phyloP scores from a whole-genome alignment of 2,797 vertebrate species.

The Pseudocheirus occidentalis region DNA sequence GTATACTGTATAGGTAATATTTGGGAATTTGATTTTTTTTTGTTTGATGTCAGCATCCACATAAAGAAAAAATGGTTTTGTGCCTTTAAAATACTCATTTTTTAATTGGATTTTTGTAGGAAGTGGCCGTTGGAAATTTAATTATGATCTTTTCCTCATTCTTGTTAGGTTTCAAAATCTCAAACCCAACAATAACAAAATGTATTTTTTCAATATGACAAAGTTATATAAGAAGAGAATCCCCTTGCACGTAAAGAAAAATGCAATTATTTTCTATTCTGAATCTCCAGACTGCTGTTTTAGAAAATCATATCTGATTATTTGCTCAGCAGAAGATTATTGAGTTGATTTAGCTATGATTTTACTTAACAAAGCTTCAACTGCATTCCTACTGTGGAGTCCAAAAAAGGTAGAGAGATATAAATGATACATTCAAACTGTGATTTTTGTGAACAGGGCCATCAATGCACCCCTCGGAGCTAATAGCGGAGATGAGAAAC shows the following conservation, averaged over 20 bases:
- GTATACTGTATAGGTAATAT: neutral
- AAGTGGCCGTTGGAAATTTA: slow-evolving; percentile 63
- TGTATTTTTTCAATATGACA: slow-evolving; percentile 87
- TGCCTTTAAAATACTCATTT: slow-evolving; percentile 51
- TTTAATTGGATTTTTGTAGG: slow-evolving; percentile 56
- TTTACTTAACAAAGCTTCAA: slow-evolving; percentile 99
- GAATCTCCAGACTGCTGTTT: slow-evolving; percentile 95
- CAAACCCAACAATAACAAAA: slow-evolving; percentile 87
- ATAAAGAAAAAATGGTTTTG: slow-evolving; percentile 35
- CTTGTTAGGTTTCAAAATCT: slow-evolving; percentile 79
- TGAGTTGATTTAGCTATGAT: slow-evolving; percentile 98
- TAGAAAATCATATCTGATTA: slow-evolving; percentile 98
- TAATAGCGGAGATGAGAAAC: slow-evolving; percentile 99
- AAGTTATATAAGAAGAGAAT: slow-evolving; percentile 91
- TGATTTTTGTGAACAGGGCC: slow-evolving; percentile 99
- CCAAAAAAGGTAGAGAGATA: slow-evolving; percentile 91
- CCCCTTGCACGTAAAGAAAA: slow-evolving; percentile 91
- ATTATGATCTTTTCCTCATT: slow-evolving; percentile 65
- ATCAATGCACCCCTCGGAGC: slow-evolving; percentile 99
- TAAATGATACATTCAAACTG: slow-evolving; percentile 96
- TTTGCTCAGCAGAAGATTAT: slow-evolving; percentile 99
- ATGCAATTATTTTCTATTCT: slow-evolving; percentile 98
- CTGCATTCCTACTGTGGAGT: slow-evolving; percentile 94
- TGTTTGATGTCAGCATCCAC: slow-evolving; percentile 8
- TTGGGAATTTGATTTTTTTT: neutral